phyloP scores from a whole-genome alignment of 2,888 invertebrate species.

The Ganaspis brasiliensis region DNA sequence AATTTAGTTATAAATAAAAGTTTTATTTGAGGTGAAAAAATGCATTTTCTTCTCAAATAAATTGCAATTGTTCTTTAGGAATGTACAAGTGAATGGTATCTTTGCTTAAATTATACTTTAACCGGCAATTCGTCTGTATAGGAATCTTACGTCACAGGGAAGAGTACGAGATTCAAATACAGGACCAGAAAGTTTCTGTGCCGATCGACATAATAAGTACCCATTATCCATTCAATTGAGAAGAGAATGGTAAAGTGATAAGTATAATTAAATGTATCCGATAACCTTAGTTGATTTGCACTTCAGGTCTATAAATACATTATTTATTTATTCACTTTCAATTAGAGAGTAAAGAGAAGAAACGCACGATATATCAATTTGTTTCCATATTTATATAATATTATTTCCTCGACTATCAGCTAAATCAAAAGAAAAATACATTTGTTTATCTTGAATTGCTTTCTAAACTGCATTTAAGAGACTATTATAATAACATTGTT shows the following conservation, averaged over 20 bases:
- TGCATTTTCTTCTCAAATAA: not conserved
- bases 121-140: conserved; percentile 6
- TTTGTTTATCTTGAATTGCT: too few relatives aligned
- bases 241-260: conserved; percentile 28
- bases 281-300: conserved; percentile 15
- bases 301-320: not conserved
- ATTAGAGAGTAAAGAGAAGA: not conserved
- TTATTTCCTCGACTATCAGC: not conserved
- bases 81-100: conserved; percentile 28
- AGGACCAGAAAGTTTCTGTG: conserved; percentile 27
- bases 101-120: conserved; percentile 13
- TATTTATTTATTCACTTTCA: conserved; percentile 16
- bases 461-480: too few relatives aligned
- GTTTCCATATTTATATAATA: not conserved
- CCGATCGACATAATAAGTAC: conserved; percentile 5
- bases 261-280: conserved; percentile 31
- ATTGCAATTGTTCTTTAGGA: conserved; percentile 10
- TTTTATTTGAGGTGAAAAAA: not conserved
- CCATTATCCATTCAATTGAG: conserved; percentile 21
- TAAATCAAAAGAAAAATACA: too few relatives aligned
- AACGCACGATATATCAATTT: not conserved
- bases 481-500: too few relatives aligned
- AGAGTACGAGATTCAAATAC: conserved; percentile 14
- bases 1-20: not conserved
- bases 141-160: conserved; percentile 24